Conservation (phyloP, 2,113 vertebrate species). For the Ranitomeya variabilis region DNA sequence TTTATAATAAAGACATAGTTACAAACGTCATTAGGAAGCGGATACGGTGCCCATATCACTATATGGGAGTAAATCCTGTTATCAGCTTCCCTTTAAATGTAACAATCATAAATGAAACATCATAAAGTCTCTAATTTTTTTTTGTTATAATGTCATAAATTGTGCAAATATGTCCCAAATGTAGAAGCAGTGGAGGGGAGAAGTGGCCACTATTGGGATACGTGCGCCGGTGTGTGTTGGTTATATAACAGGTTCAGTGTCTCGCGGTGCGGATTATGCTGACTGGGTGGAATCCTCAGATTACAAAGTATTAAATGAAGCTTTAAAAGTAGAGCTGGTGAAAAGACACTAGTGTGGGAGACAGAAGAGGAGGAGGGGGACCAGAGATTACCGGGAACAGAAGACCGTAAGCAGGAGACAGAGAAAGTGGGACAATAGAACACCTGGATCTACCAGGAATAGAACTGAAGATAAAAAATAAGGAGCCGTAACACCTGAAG, state of each 20-base stretch:
- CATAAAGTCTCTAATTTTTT: no score
- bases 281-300: conserved; percentile 43
- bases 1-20: no score
- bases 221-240: not conserved
- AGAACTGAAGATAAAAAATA: conserved; percentile 10
- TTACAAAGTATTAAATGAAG: conserved; percentile 51
- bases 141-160: no score
- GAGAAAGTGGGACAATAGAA: not conserved
- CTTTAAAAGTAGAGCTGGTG: conserved; percentile 43
- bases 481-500: not conserved
- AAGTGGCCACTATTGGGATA: no score
- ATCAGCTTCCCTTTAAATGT: no score
- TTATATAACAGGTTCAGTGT: conserved; percentile 31
- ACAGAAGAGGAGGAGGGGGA: not conserved
- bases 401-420: not conserved
- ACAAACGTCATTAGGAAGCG: no score
- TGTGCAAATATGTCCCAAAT: no score
- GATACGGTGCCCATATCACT: no score
- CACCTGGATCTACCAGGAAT: not conserved
- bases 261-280: conserved; percentile 38
- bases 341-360: conserved; percentile 2
- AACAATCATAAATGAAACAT: no score
- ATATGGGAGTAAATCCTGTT: no score
- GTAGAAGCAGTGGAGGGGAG: not conserved
- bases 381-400: not conserved